phyloP scores from a whole-genome alignment of 2,888 invertebrate species.

The Antheraea yamamai region DNA sequence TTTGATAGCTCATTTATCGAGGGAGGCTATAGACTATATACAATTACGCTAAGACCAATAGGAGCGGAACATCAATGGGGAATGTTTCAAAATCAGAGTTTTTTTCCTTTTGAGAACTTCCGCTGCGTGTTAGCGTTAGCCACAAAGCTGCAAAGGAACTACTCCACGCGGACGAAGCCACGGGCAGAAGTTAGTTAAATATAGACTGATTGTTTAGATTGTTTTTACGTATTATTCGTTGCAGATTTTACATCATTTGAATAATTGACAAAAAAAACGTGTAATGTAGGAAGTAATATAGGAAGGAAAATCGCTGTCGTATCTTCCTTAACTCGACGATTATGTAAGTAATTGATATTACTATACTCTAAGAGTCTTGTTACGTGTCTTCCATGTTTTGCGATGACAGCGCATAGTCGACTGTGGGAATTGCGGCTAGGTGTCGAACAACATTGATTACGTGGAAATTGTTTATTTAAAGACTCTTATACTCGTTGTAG shows the following conservation, averaged over 20 bases:
- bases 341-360: not conserved
- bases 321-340: not conserved
- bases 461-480: constrained; percentile 10
- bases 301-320: not conserved
- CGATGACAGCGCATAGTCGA: constrained; percentile 1
- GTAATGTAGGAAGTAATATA: not conserved
- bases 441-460: not conserved
- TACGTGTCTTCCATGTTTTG: not conserved
- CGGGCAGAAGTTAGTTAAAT: not conserved
- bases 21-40: too few species aligned
- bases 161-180: too few species aligned
- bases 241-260: not conserved
- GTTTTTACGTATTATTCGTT: not conserved
- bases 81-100: too few species aligned
- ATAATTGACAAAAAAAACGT: not conserved
- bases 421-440: not conserved
- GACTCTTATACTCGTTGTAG: not conserved
- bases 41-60: too few species aligned
- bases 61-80: too few species aligned
- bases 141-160: too few species aligned
- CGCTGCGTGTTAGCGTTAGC: too few species aligned
- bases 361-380: not conserved
- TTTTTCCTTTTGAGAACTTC: too few species aligned
- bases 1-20: too few species aligned
- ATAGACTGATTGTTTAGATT: not conserved